Evolutionary conservation across 2,113 vertebrate species (phyloP), one percentile per base, ranked within the genome.

Genomic region (Dendrocopos noguchii): DNA sequence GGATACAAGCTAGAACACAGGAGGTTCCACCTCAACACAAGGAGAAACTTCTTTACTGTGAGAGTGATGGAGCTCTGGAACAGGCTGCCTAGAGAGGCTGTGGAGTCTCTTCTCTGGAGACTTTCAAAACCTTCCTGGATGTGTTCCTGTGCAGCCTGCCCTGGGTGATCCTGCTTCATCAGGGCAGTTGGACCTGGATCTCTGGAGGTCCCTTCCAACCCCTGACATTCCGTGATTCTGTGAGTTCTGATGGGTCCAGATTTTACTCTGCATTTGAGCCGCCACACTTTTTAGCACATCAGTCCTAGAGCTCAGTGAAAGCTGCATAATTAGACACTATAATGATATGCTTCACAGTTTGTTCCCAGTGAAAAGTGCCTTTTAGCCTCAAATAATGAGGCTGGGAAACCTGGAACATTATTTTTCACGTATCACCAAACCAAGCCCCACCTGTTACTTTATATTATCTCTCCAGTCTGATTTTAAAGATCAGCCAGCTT

Each of bases 321-420:
- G 28, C 39, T 53, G 25, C 56, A 36, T 81, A 68, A 88, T 82
- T 79, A 83, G 57, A 39, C 15, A 21, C 55, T 50, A 73, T 34
- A 92, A 87, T 70, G 66, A 55, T 4, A 21, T 28, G n/a, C 42
- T 66, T 79, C 34, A 55, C 53, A 66, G 59, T 64, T 91, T 47
- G 28, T 66, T 94, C 39, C 34, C 28, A 19, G 25, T 70, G 59
- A 91, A 78, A 94, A 88, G 59, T 31, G 74, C 29, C 50, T 81
- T 75, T 84, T 81, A 87, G 74, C 88, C 70, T 55, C 66, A 33
- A 96, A 92, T 68, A 90, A 72, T 15, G 46, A 79, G 24, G 29
- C 67, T 84, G 71, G 71, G 77, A 93, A 90, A 81, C 86, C 13
- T 19, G 8, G 36, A 74, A 63, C 13, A 0, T 50, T 73, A 8